These are phyloP conservation scores for Caretta caretta DNA, from an alignment of 2,113 vertebrate genomes.

Conservation along the genomic window DNA sequence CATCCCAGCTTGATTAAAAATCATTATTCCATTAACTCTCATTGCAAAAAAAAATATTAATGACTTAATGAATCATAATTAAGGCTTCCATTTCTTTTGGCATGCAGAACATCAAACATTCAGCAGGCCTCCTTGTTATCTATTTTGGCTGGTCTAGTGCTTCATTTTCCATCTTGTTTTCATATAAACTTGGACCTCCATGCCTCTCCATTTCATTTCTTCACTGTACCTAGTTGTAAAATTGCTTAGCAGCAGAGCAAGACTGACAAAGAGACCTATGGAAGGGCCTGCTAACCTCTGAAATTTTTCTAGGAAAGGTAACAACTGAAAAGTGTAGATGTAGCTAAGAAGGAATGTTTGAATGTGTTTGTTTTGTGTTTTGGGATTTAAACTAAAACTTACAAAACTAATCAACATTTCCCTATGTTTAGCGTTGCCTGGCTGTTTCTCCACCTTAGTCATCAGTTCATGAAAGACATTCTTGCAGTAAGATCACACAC, in stretches of 20 bases:
- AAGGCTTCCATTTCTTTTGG: slow-evolving; percentile 68
- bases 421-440: neutral
- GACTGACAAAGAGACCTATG: neutral
- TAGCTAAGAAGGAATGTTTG: neutral
- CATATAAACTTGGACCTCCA: slow-evolving; percentile 35
- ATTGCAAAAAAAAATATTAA: slow-evolving; percentile 71
- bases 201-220: slow-evolving; percentile 26
- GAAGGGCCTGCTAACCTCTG: neutral
- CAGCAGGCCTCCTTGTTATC: slow-evolving; percentile 54
- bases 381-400: neutral
- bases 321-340: neutral
- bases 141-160: slow-evolving; percentile 38
- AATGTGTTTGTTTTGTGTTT: neutral
- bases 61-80: slow-evolving; percentile 79
- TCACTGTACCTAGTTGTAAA: neutral
- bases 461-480: neutral
- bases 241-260: neutral
- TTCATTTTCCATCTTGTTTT: slow-evolving; percentile 68
- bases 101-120: slow-evolving; percentile 65
- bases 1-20: slow-evolving; percentile 75
- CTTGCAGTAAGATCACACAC: neutral
- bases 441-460: neutral
- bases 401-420: neutral
- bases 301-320: neutral
- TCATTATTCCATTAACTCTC: slow-evolving; percentile 81